phyloP scores from a whole-genome alignment of 2,113 vertebrate genomes.

The Bambusicola thoracicus region DNA sequence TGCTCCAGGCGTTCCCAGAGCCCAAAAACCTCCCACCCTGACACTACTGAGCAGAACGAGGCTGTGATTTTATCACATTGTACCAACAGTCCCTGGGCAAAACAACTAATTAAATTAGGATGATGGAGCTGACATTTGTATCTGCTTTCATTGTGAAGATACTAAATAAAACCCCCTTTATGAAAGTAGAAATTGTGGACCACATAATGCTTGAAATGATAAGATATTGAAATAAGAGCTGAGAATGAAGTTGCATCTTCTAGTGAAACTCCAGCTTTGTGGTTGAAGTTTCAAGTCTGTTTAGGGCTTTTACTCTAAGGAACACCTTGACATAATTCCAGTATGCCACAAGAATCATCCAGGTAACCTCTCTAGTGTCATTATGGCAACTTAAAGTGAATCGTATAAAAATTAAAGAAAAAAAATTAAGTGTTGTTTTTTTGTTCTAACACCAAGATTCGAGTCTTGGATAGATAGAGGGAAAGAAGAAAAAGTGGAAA shows the following conservation, averaged over 20 bases:
- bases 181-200: not conserved
- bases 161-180: slow-evolving; percentile 2
- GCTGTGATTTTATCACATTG: slow-evolving; percentile 1
- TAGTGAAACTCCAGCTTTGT: not conserved
- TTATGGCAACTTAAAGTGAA: not conserved
- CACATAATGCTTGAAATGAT: not conserved
- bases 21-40: not conserved
- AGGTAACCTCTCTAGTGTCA: not conserved
- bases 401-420: not conserved
- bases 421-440: not conserved
- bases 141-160: slow-evolving; percentile 14
- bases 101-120: slow-evolving; percentile 43
- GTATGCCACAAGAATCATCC: not conserved
- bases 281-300: not conserved
- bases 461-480: not conserved
- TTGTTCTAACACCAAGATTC: not conserved
- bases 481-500: not conserved
- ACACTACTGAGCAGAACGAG: not conserved
- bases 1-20: not conserved
- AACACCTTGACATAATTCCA: not conserved
- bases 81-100: not conserved
- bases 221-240: not conserved
- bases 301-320: not conserved
- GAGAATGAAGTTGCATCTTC: not conserved
- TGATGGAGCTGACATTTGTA: slow-evolving; percentile 39